Evolutionary conservation across 1,140 invertebrate species (phyloP), one percentile per base, ranked within the genome.

Genomic region (Ericerus pela): DNA sequence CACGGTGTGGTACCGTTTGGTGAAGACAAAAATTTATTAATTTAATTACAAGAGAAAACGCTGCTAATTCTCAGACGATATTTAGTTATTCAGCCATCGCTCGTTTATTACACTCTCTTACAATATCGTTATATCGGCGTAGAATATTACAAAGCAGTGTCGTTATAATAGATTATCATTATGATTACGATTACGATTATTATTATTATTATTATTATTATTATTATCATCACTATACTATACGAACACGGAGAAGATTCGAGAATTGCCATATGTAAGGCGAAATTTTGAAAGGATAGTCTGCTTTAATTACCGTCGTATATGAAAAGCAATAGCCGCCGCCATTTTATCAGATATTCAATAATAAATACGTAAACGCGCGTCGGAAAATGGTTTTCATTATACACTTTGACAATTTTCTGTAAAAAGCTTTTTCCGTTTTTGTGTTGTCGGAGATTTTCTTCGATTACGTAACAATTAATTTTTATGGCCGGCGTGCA

Each of bases 11-110:
- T 47, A 24, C 41, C 41, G 41, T 47, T 47, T 47, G 41, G 41
- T 24, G 41, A 3, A 47, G 41, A 47, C 41, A 47, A 47, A 47
- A 47, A 47, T 47, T 47, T 47, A 47, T 47, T 47, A 47, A 47
- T 47, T 47, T 47, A 47, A 47, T 47, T 47, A 47, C 41, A 47
- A 47, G 18, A 47, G 41, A 47, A 38, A 38, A 47, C 41, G 41
- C 41, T n/a, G n/a, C n/a, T 47, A 47, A 47, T 47, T 47, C 41
- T 47, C 41, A 47, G 41, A 47, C 41, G 41, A 47, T 47, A 47
- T 47, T 47, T 47, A 47, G 41, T 47, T 47, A 47, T 47, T 47
- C 41, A 47, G 41, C 41, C 26, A 47, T 47, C 26, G 41, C 41
- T 18, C 41, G 41, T 47, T 47, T 47, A 47, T 47, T 47, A 47